These are phyloP conservation scores for Eurosta solidaginis DNA, from an alignment of 1,140 invertebrate species.

Conservation along the genomic window DNA sequence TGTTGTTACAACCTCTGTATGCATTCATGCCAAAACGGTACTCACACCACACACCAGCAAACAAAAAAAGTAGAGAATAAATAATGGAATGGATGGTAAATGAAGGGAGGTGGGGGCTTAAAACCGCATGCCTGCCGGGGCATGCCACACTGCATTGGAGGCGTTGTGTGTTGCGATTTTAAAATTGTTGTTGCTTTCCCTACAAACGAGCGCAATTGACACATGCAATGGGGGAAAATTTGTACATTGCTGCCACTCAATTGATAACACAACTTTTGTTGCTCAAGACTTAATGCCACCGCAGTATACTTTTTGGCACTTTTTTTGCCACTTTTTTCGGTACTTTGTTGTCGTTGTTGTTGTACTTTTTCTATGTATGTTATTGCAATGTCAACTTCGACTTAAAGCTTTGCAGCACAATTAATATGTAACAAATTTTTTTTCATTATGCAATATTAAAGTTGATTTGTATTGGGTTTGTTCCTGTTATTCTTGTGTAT, in stretches of 20 bases:
- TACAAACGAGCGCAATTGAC: background rate
- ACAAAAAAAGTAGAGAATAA: background rate
- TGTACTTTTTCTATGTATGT: background rate
- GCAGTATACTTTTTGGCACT: constrained; percentile 11
- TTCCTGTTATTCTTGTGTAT: background rate
- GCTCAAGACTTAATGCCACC: background rate
- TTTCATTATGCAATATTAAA: background rate
- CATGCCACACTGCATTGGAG: constrained; percentile 20
- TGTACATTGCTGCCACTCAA: constrained; percentile 18
- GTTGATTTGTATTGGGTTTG: too few species aligned
- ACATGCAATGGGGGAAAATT: background rate
- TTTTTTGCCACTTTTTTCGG: background rate
- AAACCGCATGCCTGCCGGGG: background rate
- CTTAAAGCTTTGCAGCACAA: constrained; percentile 6
- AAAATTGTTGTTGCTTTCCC: background rate
- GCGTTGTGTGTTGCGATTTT: background rate
- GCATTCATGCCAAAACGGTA: background rate
- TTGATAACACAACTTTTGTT: constrained; percentile 18
- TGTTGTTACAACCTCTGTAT: background rate
- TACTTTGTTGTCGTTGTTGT: background rate
- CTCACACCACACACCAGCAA: background rate
- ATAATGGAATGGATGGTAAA: background rate
- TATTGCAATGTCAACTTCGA: background rate
- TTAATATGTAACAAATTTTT: constrained; percentile 14
- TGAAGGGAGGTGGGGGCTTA: background rate